A percentile compares a stretch with the other conserved stretches of the same genome.
Evolutionary conservation across 1,140 invertebrate species (phyloP).

Genomic region (Trachymyrmex cornetzi): DNA sequence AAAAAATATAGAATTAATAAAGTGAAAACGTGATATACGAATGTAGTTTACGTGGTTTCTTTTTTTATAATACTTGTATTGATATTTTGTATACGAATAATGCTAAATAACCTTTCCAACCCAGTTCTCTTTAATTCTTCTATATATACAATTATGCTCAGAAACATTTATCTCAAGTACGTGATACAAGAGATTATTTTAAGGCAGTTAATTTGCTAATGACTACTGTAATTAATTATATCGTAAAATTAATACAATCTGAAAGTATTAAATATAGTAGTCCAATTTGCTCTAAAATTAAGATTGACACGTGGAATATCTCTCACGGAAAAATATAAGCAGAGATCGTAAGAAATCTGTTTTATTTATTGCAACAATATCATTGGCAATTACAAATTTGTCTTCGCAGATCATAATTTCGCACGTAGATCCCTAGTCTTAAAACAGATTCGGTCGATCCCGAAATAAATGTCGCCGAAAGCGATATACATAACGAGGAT

Average conservation of each 20-base stretch:
- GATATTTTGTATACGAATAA: background rate
- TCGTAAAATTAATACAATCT: background rate
- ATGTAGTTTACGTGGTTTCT: background rate
- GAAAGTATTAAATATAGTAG: background rate
- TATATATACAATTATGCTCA: background rate
- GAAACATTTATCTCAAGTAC: background rate
- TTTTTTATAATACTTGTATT: background rate
- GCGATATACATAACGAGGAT: slow-evolving; percentile 69
- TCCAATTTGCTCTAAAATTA: background rate
- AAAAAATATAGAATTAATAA: background rate
- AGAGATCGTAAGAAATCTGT: background rate
- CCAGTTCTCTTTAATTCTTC: background rate
- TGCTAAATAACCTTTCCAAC: background rate
- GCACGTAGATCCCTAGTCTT: slow-evolving; percentile 4
- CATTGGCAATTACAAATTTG: slow-evolving; percentile 7
- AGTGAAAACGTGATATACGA: background rate
- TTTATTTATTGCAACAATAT: slow-evolving; percentile 24
- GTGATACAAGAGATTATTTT: background rate
- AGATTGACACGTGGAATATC: background rate
- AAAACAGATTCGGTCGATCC: slow-evolving; percentile 53
- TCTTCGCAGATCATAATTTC: background rate
- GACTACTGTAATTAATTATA: background rate
- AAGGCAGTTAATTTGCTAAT: background rate
- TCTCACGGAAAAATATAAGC: background rate
- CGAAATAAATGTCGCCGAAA: slow-evolving; percentile 56